phyloP scores from a whole-genome alignment of 2,113 vertebrate species.

The Tapirus terrestris region DNA sequence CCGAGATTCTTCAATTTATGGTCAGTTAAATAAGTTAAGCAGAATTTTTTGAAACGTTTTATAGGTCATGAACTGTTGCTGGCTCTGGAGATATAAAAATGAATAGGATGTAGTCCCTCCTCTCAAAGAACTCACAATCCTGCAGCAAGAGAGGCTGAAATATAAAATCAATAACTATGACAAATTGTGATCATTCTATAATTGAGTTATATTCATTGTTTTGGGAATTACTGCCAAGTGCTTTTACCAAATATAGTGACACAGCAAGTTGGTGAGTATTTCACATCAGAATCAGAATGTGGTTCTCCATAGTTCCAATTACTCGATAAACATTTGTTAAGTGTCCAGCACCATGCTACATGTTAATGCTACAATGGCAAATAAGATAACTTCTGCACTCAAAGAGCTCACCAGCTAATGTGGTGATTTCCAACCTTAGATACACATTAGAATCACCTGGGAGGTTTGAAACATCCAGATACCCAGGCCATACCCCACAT shows the following conservation, averaged over 20 bases:
- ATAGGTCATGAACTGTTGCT: background rate
- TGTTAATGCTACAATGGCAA: background rate
- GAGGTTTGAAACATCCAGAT: background rate
- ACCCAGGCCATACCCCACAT: background rate
- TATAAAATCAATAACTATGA: slow-evolving; percentile 60
- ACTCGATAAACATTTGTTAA: slow-evolving; percentile 3
- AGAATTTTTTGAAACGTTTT: slow-evolving; percentile 39
- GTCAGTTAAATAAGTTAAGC: slow-evolving; percentile 52
- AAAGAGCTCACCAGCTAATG: background rate
- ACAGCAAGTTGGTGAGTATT: background rate
- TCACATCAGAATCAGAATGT: background rate
- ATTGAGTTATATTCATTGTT: slow-evolving; percentile 71
- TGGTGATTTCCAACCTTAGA: background rate
- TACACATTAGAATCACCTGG: background rate
- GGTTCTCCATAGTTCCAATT: background rate
- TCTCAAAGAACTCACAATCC: background rate
- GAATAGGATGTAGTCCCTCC: background rate
- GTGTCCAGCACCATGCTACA: background rate
- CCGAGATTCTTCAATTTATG: background rate
- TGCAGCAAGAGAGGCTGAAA: slow-evolving; percentile 27
- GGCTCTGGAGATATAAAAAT: slow-evolving; percentile 40
- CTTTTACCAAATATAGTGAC: slow-evolving; percentile 50
- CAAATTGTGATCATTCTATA: slow-evolving; percentile 67
- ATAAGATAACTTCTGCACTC: background rate
- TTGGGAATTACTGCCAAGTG: slow-evolving; percentile 63